Percentiles rank a stretch among this genome's conserved stretches.
Conservation (phyloP, 2,113 vertebrate species). For the Poeciliopsis turrubarensis region DNA sequence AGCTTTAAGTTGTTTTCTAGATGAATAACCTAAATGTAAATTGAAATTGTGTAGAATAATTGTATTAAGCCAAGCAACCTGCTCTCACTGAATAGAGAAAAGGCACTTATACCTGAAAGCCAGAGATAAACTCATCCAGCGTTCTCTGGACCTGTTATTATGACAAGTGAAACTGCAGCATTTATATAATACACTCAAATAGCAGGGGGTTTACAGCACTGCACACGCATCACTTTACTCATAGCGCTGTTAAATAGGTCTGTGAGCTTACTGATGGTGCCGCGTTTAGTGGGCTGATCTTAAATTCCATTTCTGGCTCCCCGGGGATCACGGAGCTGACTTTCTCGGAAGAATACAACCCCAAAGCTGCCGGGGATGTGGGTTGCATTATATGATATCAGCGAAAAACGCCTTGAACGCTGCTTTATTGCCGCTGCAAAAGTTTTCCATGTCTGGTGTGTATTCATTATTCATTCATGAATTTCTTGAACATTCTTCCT, state of each 20-base stretch:
- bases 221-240: not conserved
- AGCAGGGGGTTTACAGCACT: slow-evolving; percentile 1
- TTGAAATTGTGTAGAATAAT: not conserved
- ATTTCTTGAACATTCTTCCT: not conserved
- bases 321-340: slow-evolving; percentile 35
- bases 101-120: not conserved
- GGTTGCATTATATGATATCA: slow-evolving; percentile 54
- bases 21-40: not conserved
- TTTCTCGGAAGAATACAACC: slow-evolving; percentile 48
- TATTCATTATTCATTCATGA: slow-evolving; percentile 18
- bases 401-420: slow-evolving; percentile 27
- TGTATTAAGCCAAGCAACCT: not conserved
- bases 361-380: slow-evolving; percentile 34
- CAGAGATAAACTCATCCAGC: not conserved
- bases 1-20: too few species aligned
- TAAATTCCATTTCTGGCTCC: slow-evolving; percentile 54
- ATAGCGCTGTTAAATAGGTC: slow-evolving; percentile 10
- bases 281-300: slow-evolving; percentile 45
- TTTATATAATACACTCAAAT: not conserved
- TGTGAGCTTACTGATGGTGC: slow-evolving; percentile 11
- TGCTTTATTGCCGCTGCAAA: slow-evolving; percentile 33
- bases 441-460: slow-evolving; percentile 29
- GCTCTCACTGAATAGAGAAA: not conserved
- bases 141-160: not conserved
- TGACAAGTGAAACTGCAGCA: not conserved